Conservation (phyloP, 2,113 vertebrate genomes). For the Thalassoma bifasciatum region DNA sequence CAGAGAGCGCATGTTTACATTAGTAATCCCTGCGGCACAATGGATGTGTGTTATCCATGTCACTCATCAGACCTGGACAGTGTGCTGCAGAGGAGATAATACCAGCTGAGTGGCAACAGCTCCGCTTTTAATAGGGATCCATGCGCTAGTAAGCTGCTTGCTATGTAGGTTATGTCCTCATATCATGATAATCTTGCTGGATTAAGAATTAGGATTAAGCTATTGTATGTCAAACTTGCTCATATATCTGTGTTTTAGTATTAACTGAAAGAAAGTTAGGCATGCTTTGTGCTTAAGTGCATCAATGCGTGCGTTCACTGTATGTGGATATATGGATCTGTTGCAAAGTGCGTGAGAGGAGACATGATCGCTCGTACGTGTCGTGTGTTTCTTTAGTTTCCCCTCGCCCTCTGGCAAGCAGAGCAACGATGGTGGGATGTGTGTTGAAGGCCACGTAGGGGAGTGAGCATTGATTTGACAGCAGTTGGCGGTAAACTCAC, state of each 20-base stretch:
- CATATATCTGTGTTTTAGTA: slow-evolving; percentile 11
- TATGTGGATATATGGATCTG: not conserved
- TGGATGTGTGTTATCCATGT: slow-evolving; percentile 53
- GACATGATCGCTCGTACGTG: not conserved
- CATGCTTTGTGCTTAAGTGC: too few species aligned
- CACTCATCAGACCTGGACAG: slow-evolving; percentile 58
- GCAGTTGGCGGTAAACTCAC: slow-evolving; percentile 41
- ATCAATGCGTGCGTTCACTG: not conserved
- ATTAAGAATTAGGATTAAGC: slow-evolving; percentile 58
- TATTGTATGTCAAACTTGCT: slow-evolving; percentile 35
- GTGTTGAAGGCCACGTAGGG: not conserved
- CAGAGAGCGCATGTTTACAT: slow-evolving; percentile 52
- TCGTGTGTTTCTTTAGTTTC: not conserved
- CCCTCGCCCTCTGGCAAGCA: too few species aligned
- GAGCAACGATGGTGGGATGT: not conserved
- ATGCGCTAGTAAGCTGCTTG: slow-evolving; percentile 35
- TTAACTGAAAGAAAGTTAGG: not conserved
- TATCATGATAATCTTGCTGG: slow-evolving; percentile 51
- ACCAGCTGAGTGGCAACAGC: slow-evolving; percentile 60
- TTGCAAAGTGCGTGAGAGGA: too few species aligned
- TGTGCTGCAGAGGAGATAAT: slow-evolving; percentile 61
- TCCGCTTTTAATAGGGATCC: slow-evolving; percentile 56
- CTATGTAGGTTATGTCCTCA: slow-evolving; percentile 66
- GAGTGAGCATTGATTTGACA: slow-evolving; percentile 18
- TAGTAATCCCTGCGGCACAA: slow-evolving; percentile 61